A percentile compares a stretch with the other conserved stretches of the same genome.
phyloP scores from a whole-genome alignment of 2,113 vertebrate species.

The Centropus bengalensis region DNA sequence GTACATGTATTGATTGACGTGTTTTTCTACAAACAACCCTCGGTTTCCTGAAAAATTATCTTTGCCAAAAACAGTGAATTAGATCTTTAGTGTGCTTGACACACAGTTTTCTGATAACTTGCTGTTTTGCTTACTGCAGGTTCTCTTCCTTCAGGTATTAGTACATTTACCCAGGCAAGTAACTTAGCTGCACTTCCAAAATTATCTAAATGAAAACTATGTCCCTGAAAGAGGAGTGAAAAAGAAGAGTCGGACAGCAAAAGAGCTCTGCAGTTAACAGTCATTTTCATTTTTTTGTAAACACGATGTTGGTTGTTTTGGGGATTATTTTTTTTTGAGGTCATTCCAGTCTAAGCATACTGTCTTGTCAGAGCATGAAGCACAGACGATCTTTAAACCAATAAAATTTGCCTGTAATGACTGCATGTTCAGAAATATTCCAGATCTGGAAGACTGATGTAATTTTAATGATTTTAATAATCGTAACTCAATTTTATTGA shows the following conservation, averaged over 20 bases:
- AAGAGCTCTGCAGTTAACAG: not conserved
- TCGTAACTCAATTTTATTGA: conserved; percentile 21
- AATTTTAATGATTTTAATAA: conserved; percentile 34
- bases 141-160: not conserved
- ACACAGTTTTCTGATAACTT: not conserved
- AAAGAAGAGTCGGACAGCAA: not conserved
- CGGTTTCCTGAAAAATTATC: not conserved
- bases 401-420: not conserved
- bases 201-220: not conserved
- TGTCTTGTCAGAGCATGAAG: not conserved
- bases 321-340: not conserved
- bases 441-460: not conserved
- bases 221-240: not conserved
- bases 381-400: not conserved
- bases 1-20: rapidly evolving
- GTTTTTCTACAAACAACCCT: not conserved
- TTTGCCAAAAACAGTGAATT: not conserved
- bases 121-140: not conserved
- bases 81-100: not conserved
- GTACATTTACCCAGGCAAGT: not conserved
- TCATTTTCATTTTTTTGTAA: not conserved
- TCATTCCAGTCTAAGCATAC: not conserved
- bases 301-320: not conserved
- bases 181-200: not conserved
- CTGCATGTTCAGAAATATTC: not conserved